Percentiles rank a stretch among this genome's conserved stretches.
These are phyloP conservation scores for Phrynosoma platyrhinos DNA, from an alignment of 2,113 vertebrate genomes.

Conservation along the genomic window DNA sequence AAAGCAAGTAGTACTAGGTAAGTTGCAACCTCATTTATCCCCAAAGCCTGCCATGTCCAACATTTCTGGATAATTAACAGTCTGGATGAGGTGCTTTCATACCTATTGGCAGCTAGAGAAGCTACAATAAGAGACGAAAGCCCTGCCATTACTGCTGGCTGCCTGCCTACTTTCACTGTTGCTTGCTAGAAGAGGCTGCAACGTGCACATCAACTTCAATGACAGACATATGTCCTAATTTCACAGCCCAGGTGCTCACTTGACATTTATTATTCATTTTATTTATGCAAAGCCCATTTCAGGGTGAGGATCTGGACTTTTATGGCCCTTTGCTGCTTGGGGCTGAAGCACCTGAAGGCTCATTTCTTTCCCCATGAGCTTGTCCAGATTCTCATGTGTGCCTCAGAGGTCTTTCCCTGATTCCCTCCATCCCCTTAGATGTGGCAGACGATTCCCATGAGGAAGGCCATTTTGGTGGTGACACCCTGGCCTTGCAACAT, in stretches of 20 bases:
- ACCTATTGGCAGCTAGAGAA: not conserved
- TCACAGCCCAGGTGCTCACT: not conserved
- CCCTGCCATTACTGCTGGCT: not conserved
- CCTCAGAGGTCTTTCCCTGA: too few relatives aligned
- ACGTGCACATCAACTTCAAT: not conserved
- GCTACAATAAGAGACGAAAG: not conserved
- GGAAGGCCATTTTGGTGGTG: not conserved
- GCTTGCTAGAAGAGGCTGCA: not conserved
- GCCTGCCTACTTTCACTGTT: not conserved
- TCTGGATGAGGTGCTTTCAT: not conserved
- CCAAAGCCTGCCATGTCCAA: not conserved
- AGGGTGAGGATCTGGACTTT: not conserved
- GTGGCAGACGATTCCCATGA: too few relatives aligned
- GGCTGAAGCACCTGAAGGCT: not conserved
- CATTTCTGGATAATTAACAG: not conserved
- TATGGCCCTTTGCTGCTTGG: not conserved
- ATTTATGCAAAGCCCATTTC: not conserved
- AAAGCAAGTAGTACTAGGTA: not conserved
- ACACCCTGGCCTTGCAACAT: not conserved
- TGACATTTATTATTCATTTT: not conserved
- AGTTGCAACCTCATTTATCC: not conserved
- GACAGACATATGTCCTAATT: not conserved
- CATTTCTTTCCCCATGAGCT: not conserved
- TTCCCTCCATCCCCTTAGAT: too few relatives aligned
- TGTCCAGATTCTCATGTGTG: too few relatives aligned